Evolutionary conservation across 2,888 invertebrate species (phyloP).

Genomic region (Acrobeloides nanus): DNA sequence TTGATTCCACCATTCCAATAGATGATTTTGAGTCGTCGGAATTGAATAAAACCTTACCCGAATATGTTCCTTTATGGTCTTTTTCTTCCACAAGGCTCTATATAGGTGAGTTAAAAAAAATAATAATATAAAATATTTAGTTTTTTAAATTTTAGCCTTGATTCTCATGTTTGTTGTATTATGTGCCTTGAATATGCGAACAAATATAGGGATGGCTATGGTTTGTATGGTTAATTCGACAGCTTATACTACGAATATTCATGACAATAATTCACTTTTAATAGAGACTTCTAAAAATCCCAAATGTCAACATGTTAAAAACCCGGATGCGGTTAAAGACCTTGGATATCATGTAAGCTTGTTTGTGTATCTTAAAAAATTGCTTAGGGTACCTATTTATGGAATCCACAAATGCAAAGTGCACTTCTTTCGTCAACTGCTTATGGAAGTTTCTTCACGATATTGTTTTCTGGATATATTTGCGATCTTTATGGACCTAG

Average conservation of each 20-base stretch:
- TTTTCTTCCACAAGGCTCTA: too few species aligned
- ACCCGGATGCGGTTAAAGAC: too few species aligned
- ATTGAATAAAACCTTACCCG: too few species aligned
- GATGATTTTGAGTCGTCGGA: too few species aligned
- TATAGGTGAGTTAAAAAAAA: too few species aligned
- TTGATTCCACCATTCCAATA: too few species aligned
- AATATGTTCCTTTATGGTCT: too few species aligned
- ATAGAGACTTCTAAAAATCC: background rate
- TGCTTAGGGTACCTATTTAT: slow-evolving; percentile 13
- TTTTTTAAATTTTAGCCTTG: too few species aligned
- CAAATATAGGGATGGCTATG: slow-evolving; percentile 34
- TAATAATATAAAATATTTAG: too few species aligned
- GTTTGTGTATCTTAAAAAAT: background rate
- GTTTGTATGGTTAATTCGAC: slow-evolving; percentile 39
- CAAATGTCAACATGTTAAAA: slow-evolving; percentile 3
- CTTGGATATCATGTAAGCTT: too few species aligned
- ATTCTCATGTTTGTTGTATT: too few species aligned
- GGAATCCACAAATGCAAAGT: slow-evolving; percentile 15
- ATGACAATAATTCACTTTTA: background rate
- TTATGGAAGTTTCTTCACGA: slow-evolving; percentile 38
- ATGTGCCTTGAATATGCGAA: too few species aligned
- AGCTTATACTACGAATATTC: slow-evolving; percentile 7
- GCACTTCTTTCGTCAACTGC: slow-evolving; percentile 32
- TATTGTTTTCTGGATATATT: slow-evolving; percentile 28
- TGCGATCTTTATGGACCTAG: slow-evolving; percentile 40